Percentiles rank a stretch among this genome's conserved stretches.
These are phyloP conservation scores for Rhopalosiphum nymphaeae DNA, from an alignment of 2,888 invertebrate species.

Conservation along the genomic window DNA sequence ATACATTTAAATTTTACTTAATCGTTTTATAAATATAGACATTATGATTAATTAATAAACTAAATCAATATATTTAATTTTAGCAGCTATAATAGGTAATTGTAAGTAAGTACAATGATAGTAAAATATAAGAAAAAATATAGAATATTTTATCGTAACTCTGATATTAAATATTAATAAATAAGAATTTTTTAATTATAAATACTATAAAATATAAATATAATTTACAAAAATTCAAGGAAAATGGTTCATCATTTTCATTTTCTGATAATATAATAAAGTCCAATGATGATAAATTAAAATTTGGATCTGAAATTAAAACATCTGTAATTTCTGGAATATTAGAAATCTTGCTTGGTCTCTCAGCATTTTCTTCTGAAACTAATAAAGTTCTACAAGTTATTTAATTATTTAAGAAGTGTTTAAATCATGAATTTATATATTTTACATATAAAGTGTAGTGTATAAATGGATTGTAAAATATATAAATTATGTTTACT, in stretches of 20 bases:
- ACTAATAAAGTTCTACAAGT: neutral
- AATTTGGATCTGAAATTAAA: constrained; percentile 57
- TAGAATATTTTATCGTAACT: neutral
- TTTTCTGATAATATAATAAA: constrained; percentile 41
- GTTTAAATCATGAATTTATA: neutral
- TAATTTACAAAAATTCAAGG: constrained; percentile 50
- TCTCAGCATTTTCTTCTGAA: neutral
- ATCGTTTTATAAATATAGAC: neutral
- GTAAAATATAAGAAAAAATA: neutral
- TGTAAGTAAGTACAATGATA: neutral
- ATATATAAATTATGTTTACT: neutral
- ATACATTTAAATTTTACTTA: neutral
- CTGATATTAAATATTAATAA: neutral
- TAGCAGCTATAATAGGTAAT: neutral
- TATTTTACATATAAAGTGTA: too few species aligned
- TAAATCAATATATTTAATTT: neutral
- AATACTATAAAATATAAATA: neutral
- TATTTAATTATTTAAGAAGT: neutral
- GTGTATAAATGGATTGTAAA: neutral
- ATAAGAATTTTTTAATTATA: neutral
- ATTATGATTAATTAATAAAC: neutral
- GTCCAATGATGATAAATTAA: constrained; percentile 33
- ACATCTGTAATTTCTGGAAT: constrained; percentile 38
- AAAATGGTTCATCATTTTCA: constrained; percentile 39
- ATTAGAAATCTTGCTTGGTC: neutral